Base-by-base conservation (phyloP, 2,797 vertebrate genomes). In the Cetoscarus ocellatus region DNA sequence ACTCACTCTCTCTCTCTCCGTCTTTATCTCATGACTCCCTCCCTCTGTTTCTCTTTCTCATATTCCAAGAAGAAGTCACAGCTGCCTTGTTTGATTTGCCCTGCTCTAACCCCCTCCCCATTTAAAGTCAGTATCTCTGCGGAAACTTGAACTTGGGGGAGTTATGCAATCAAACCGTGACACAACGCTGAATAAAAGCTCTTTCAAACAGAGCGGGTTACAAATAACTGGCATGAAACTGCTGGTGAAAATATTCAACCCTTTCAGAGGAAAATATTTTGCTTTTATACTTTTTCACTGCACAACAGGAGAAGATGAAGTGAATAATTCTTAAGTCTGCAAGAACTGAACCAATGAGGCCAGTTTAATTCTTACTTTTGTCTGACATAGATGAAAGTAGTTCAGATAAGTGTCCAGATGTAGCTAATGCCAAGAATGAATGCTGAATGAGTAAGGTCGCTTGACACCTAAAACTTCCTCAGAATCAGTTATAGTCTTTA, bases 11-110 rank as follows among this genome's bases (percentile, higher is more conserved):
- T 55, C 36, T 61, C 43, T 48, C 36, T 61, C 45, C 44, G 40
- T 67, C 61, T 70, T 50, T 62, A 65, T 80, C 76, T 79, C 56
- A 19, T 38, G 69, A 64, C 67, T 79, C 40, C 61, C 50, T 43
- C 12, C 49, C 64, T 75, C 49, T 50, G 59, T 74, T 70, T 63
- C 63, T 66, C 64, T 70, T 53, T 77, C 69, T 75, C 48, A 54
- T 73, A 77, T 80, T 80, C 67, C 3, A 69, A 77, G 70, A 61
- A 75, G 81, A 67, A 84, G 77, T 83, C 83, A 59, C 79, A 74
- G 75, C 66, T 44, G 71, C 69, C 71, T 71, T 60, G 68, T 85
- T 83, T 77, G 71, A 85, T 68, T 75, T 67, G 67, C 56, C 70
- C 78, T 19, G 51, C 65, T 53, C 42, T 58, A 70, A 79, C 78